These are phyloP conservation scores for Lepidochitona cinerea DNA, from an alignment of 2,888 invertebrate genomes.

Conservation along the genomic window DNA sequence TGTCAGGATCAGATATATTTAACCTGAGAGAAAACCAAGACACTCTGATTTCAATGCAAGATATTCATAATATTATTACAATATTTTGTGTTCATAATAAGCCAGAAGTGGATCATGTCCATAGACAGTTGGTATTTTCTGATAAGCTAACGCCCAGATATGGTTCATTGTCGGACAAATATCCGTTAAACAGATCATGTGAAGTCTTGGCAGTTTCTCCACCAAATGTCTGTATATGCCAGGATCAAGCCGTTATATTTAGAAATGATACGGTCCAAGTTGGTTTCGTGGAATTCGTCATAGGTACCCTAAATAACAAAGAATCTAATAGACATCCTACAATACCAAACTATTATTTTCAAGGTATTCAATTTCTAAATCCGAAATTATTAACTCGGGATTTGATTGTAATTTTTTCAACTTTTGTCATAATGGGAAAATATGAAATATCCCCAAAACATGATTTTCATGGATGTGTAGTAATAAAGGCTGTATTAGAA, in stretches of 20 bases:
- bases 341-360: background rate
- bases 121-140: background rate
- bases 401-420: background rate
- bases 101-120: background rate
- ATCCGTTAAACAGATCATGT: background rate
- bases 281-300: background rate
- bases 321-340: background rate
- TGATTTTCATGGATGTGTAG: background rate
- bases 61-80: background rate
- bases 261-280: conserved; percentile 3
- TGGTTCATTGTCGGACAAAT: background rate
- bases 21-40: background rate
- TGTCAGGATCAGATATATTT: background rate
- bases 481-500: background rate
- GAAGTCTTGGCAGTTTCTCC: background rate
- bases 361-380: background rate
- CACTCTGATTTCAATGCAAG: background rate
- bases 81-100: background rate
- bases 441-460: background rate
- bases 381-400: background rate
- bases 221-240: background rate
- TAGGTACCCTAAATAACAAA: background rate
- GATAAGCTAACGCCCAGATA: background rate
- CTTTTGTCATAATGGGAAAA: background rate
- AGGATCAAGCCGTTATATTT: background rate